Evolutionary conservation across 2,888 invertebrate genomes (phyloP), one percentile per base, ranked within the genome.

Genomic region (Ennomos erosarius): DNA sequence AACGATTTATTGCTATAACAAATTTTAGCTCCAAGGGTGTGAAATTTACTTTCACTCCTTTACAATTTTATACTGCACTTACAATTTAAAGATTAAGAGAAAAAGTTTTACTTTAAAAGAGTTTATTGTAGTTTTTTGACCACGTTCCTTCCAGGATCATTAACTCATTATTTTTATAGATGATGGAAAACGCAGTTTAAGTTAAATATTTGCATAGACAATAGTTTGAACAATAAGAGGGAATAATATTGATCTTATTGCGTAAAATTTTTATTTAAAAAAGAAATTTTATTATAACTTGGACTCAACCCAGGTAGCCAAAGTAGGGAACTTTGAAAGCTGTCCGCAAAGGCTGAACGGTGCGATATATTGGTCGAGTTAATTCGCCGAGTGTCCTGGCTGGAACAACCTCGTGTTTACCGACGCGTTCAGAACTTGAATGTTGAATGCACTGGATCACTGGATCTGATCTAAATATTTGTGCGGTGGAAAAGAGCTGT

Each of bases 361-460:
- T 64, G 67, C 71, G 67, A 73, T 74, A 75, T 76, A 79, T 75
- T 68, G 76, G 69, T 55, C 72, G 67, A 73, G 74, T 75, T 71
- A 70, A 73, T 71, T 74, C 70, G 71, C 64, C 56, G 64, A 64
- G 66, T 69, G 67, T 74, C 73, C 73, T 68, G 62, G 62, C 73
- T 68, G 62, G 62, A 66, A 69, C 70, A 64, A 55, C 16, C 16
- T 16, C 26, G 40, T 35, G 55, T 34, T 43, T 16, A 33, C 16
- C 13, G 44, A 38, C 48, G 37, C 12, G 35, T 34, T 46, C 12
- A 38, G n/a, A 43, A 49, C 55, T 13, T 36, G 2, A 12, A 47
- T 33, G 12, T 36, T 26, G 26, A 26, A 26, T 26, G 26, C 26
- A 26, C 0, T 5, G 26, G 26, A 26, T 4, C 26, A 26, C 0